Percentiles rank a stretch among this genome's conserved stretches.
Evolutionary conservation across 2,888 invertebrate species (phyloP).

Genomic region (Platycnemis pennipes): DNA sequence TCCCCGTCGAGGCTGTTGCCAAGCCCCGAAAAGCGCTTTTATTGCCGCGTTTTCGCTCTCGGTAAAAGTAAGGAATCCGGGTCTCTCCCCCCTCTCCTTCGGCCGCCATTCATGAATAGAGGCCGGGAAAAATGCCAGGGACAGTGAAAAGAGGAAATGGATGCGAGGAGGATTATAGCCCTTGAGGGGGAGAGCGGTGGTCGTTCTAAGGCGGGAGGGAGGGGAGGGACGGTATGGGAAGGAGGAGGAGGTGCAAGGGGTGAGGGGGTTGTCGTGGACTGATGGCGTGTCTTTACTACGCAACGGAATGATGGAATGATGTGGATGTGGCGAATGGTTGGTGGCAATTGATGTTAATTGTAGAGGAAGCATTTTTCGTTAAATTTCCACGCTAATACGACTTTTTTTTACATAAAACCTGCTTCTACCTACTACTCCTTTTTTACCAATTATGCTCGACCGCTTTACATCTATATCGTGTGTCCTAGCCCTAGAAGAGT

Average conservation of each 20-base stretch:
- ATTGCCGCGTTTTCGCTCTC: not conserved
- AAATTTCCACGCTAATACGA: too few relatives aligned
- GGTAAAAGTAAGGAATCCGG: not conserved
- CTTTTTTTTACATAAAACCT: too few relatives aligned
- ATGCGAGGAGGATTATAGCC: not conserved
- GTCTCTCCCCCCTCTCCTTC: not conserved
- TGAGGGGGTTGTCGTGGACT: not conserved
- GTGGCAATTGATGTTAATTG: too few relatives aligned
- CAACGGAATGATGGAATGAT: too few relatives aligned
- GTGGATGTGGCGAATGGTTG: too few relatives aligned
- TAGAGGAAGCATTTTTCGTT: too few relatives aligned
- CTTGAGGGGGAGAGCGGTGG: too few relatives aligned
- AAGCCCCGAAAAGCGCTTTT: slow-evolving; percentile 6
- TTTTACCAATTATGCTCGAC: too few relatives aligned
- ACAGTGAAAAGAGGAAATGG: not conserved
- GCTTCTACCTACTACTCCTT: too few relatives aligned
- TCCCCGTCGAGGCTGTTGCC: not conserved
- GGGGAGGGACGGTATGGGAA: not conserved
- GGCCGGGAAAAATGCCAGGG: not conserved
- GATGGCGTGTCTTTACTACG: too few relatives aligned
- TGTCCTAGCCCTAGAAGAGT: too few relatives aligned
- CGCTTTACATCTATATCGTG: too few relatives aligned
- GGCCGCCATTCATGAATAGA: slow-evolving; percentile 24
- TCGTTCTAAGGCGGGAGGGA: not conserved
- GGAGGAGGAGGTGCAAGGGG: not conserved